These are phyloP conservation scores for Epinotia ramella DNA, from an alignment of 2,888 invertebrate genomes.

Conservation along the genomic window DNA sequence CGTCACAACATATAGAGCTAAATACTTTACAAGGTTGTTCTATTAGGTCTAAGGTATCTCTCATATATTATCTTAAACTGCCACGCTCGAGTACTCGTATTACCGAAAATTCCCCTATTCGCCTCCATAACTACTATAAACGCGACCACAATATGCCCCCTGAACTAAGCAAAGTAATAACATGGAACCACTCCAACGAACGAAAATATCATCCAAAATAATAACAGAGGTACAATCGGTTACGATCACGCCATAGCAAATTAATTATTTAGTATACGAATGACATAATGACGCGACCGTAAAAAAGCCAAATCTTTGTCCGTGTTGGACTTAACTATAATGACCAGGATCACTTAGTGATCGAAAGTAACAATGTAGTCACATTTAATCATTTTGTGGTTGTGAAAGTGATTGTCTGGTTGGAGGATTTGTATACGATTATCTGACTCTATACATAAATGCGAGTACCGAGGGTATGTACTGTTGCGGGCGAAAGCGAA, in stretches of 20 bases:
- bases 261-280: slow-evolving; percentile 13
- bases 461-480: slow-evolving; percentile 26
- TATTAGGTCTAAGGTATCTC: no score
- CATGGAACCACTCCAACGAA: slow-evolving; percentile 1
- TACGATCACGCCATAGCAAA: slow-evolving; percentile 11
- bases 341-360: slow-evolving; percentile 15
- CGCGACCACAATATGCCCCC: neutral
- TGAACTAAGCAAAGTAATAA: neutral
- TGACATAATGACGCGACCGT: slow-evolving; percentile 7
- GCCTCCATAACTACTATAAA: neutral
- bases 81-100: no score
- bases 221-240: slow-evolving; percentile 9
- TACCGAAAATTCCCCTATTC: no score
- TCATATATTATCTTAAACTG: no score
- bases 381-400: slow-evolving; percentile 31
- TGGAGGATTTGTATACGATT: slow-evolving; percentile 42
- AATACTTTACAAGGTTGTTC: no score
- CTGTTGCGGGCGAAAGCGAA: slow-evolving; percentile 64
- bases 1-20: no score
- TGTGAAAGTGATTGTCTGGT: slow-evolving; percentile 55
- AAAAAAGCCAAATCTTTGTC: slow-evolving; percentile 13
- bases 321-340: neutral
- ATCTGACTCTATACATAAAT: slow-evolving; percentile 24
- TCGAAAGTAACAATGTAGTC: neutral
- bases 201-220: slow-evolving; percentile 3